Evolutionary conservation across 2,113 vertebrate genomes (phyloP).

Genomic region (Silurus asotus): DNA sequence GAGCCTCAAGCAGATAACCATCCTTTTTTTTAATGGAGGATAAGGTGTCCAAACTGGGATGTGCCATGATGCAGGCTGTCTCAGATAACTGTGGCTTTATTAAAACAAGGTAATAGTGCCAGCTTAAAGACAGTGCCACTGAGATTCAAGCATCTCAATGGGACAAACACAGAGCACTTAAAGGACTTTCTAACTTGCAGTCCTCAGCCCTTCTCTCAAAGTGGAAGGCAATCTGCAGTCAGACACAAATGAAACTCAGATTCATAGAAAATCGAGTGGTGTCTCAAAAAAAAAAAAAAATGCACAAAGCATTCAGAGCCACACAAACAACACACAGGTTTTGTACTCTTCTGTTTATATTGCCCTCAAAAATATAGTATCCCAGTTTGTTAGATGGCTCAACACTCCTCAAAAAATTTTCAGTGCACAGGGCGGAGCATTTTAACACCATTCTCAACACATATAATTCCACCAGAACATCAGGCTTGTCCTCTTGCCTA

Average conservation of each 20-base stretch:
- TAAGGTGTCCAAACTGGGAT: neutral
- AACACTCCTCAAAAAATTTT: neutral
- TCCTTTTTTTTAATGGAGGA: neutral
- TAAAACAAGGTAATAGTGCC: slow-evolving; percentile 3
- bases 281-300: too few species aligned
- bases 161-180: neutral
- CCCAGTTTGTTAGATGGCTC: neutral
- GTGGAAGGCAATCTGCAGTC: neutral
- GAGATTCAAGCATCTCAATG: neutral
- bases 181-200: slow-evolving; percentile 1
- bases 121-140: neutral
- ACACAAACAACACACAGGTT: neutral
- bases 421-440: neutral
- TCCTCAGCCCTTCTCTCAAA: neutral
- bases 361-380: neutral
- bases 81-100: neutral
- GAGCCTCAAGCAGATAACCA: neutral
- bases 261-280: neutral
- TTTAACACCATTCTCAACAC: neutral
- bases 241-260: neutral
- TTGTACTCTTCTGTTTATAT: neutral
- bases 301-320: neutral
- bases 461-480: slow-evolving; percentile 3
- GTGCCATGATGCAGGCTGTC: neutral
- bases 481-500: neutral